Percentiles rank a stretch among this genome's conserved stretches.
Evolutionary conservation across 2,888 invertebrate species (phyloP).

Genomic region (Idaea biselata): DNA sequence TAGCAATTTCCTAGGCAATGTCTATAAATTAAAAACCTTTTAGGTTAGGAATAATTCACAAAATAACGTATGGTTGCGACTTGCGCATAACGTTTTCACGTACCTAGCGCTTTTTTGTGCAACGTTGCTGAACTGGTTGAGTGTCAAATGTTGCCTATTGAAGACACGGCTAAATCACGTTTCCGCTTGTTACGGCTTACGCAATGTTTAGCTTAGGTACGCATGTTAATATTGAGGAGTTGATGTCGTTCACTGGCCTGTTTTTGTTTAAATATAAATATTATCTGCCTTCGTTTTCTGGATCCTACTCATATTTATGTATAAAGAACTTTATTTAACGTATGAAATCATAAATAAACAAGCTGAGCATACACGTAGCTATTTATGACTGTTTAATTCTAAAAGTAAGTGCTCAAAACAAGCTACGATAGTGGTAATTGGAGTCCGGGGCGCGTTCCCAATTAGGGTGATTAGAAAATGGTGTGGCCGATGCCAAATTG

Average conservation of each 20-base stretch:
- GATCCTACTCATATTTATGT: background rate
- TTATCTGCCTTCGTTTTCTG: background rate
- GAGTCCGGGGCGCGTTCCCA: slow-evolving; percentile 51
- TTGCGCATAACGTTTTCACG: too few species aligned
- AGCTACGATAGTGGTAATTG: slow-evolving; percentile 51
- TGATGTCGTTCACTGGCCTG: slow-evolving; percentile 12
- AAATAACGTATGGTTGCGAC: slow-evolving; percentile 42
- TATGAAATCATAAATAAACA: too few species aligned
- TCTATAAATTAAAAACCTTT: too few species aligned
- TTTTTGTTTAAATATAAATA: slow-evolving; percentile 32
- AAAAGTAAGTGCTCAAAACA: slow-evolving; percentile 38
- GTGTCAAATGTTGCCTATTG: slow-evolving; percentile 5
- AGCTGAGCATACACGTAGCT: slow-evolving; percentile 22
- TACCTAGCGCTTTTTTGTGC: background rate
- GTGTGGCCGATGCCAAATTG: slow-evolving; percentile 50
- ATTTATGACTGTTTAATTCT: slow-evolving; percentile 34
- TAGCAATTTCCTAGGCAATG: too few species aligned
- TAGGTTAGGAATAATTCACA: slow-evolving; percentile 35
- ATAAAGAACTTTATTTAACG: too few species aligned
- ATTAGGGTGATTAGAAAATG: slow-evolving; percentile 60
- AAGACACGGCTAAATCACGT: slow-evolving; percentile 34
- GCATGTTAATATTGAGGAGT: slow-evolving; percentile 23
- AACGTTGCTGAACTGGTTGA: too few species aligned
- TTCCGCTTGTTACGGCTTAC: slow-evolving; percentile 37
- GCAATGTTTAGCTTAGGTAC: slow-evolving; percentile 40